These are phyloP conservation scores for Herpetotheres cachinnans DNA, from an alignment of 2,113 vertebrate species.

Conservation along the genomic window DNA sequence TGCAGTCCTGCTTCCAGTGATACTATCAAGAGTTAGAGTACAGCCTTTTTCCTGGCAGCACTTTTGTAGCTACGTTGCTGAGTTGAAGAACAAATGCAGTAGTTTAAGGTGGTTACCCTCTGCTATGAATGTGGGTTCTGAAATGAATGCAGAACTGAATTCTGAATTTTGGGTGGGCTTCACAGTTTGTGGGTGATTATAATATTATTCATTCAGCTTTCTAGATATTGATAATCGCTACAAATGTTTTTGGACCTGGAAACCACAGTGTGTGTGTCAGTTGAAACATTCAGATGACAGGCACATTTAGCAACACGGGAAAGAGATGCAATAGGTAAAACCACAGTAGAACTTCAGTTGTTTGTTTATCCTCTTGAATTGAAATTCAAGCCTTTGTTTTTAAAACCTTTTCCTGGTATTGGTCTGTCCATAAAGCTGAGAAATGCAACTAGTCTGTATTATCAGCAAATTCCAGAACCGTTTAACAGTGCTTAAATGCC, in stretches of 20 bases:
- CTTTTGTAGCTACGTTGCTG: background rate
- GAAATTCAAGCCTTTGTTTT: conserved; percentile 14
- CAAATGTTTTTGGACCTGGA: background rate
- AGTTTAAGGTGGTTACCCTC: background rate
- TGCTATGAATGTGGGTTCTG: background rate
- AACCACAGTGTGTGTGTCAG: conserved; percentile 6
- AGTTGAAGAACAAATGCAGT: background rate
- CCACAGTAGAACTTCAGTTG: conserved; percentile 21
- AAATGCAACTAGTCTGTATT: background rate
- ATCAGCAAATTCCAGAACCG: conserved; percentile 7
- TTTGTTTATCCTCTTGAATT: conserved; percentile 30
- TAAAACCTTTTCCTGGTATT: background rate
- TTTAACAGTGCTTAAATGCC: background rate
- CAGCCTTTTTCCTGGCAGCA: background rate
- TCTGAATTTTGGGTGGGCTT: background rate
- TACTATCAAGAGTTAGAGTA: background rate
- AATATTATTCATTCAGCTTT: conserved; percentile 24
- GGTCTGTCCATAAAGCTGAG: background rate
- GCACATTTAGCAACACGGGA: background rate
- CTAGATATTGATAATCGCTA: conserved; percentile 38
- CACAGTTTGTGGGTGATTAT: background rate
- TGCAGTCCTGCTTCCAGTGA: background rate
- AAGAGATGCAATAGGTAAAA: conserved; percentile 52
- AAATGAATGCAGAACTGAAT: background rate
- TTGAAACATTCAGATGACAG: background rate